phyloP scores from a whole-genome alignment of 1,140 invertebrate genomes.

The Drosophila ogumai region DNA sequence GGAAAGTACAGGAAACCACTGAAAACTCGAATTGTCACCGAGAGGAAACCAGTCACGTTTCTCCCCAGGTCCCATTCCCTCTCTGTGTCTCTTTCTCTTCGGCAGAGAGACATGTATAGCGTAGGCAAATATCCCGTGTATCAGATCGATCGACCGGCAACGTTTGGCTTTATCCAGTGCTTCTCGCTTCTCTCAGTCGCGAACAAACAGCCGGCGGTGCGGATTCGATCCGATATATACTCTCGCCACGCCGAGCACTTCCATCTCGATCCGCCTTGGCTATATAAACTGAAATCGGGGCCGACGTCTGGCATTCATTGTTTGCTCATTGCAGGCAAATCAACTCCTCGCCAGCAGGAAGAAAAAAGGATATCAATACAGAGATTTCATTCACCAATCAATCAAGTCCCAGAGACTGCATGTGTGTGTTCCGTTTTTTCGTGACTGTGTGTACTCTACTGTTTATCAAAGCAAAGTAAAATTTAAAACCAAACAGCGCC shows the following conservation, averaged over 20 bases:
- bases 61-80: not conserved
- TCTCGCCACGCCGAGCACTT: conserved; percentile 18
- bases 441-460: conserved; percentile 32
- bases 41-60: conserved; percentile 38
- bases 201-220: conserved; percentile 41
- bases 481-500: conserved; percentile 58
- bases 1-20: conserved; percentile 45
- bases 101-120: not conserved
- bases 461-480: conserved; percentile 58
- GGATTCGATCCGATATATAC: conserved; percentile 31
- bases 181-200: conserved; percentile 46
- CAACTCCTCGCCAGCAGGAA: conserved; percentile 30
- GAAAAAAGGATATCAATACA: conserved; percentile 14
- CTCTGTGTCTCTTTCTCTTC: not conserved
- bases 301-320: conserved; percentile 71
- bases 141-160: conserved; percentile 21
- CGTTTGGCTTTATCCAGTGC: conserved; percentile 28
- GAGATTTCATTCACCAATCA: conserved; percentile 32
- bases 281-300: conserved; percentile 71
- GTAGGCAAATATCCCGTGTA: conserved; percentile 29
- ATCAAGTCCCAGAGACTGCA: not conserved
- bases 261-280: conserved; percentile 8
- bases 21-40: conserved; percentile 29
- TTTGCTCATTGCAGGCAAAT: conserved; percentile 60
- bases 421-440: conserved; percentile 20